Base-by-base conservation (phyloP, 2,113 vertebrate genomes). In the Alouatta palliata region DNA sequence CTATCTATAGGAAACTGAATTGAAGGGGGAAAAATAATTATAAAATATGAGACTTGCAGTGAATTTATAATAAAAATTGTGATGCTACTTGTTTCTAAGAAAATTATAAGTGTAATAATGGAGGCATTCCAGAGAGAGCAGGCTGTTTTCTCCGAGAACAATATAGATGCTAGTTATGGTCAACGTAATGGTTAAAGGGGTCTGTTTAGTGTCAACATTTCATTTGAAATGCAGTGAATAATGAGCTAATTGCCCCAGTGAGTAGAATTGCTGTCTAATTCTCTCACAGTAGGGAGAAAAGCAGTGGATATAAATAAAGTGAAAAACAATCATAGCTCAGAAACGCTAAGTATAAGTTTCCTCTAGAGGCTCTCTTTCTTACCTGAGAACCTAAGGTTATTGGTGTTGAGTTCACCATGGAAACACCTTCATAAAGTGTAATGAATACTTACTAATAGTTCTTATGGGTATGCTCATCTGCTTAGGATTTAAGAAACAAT, bases 401-500 rank as follows among this genome's bases (percentile, higher is more conserved):
- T 16, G 13, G 32, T 84, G 49, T 85, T 61, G 20, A 86, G 20
- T 49, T 88, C 66, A 90, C 12, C n/a, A 25, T 76, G 19, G 47
- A 35, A 71, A 75, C 21, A 30, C 35, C 21, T 82, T 61, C 66
- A 76, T 14, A 20, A 82, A 83, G 6, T 86, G 6, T 82, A 79
- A 70, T 64, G 73, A 95, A 25, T 61, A 77, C 32, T 71, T 25
- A 73, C 6, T 83, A 77, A 79, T 66, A 56, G 25, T 30, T 75
- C 47, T 37, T 25, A 2, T 14, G 27, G 27, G 40, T 9, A 66
- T 43, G 13, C 12, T 90, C 47, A 54, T 37, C 32, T 96, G 25
- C 12, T 90, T 84, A 92, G 27, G 16, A 92, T 83, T 88, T 73
- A 79, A 93, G 64, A 82, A 92, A 90, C 32, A 90, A 45, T 88